Evolutionary conservation across 2,797 vertebrate genomes (phyloP), one percentile per base, ranked within the genome.

Genomic region (Enteromius viviparus): DNA sequence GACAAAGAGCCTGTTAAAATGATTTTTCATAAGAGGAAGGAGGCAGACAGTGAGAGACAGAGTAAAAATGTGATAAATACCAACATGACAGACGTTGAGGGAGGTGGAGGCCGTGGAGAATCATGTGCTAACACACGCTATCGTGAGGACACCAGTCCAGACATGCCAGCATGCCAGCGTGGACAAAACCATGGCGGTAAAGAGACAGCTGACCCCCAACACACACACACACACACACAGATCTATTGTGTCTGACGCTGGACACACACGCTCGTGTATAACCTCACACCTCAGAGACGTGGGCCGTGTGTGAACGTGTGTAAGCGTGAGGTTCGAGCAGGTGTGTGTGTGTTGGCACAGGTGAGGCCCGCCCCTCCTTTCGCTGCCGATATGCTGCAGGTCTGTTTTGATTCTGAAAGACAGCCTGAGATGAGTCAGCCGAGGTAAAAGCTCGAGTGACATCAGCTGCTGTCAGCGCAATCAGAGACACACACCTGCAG

Each of bases 221-320:
- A 71, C 69, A 68, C 64, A 79, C 9, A 98, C 97, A 34, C 34
- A 34, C 34, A 34, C 34, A 40, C 40, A 5, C 19, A 9, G 32
- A 3, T n/a, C 60, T 80, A 49, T 37, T 62, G 42, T 78, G 76
- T 66, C 29, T 51, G 26, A 66, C 42, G 32, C 76, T 49, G 76
- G 60, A 77, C 74, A 60, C 62, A 60, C 51, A 21, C 23, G 1
- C 45, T 19, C n/a, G 5, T 42, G n/a, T 69, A 60, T 17, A 55
- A 60, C 23, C 79, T 75, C 66, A 81, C 81, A 79, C 78, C 47
- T 64, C 77, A 40, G 45, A 74, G 74, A 68, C 62, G 45, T 19
- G 64, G 26, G 42, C 11, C 62, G 55, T 83, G 79, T 84, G 78
- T 65, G 76, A 72, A 51, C 32, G 76, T 80, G 83, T 82, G 66